Conservation (phyloP, 2,888 invertebrate genomes). For the Platycnemis pennipes region DNA sequence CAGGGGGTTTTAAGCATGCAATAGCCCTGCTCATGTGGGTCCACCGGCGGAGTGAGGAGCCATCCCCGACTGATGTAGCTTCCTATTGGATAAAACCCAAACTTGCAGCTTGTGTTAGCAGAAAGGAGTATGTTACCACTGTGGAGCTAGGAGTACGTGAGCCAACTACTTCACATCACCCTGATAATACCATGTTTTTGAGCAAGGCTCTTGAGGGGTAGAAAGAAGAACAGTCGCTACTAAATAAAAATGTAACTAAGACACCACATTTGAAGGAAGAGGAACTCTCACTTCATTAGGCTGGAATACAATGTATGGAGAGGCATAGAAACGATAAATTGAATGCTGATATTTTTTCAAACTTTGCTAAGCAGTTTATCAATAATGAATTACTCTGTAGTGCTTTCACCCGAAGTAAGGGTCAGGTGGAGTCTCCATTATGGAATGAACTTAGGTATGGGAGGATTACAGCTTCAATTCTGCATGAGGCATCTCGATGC, state of each 20-base stretch:
- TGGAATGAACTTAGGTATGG: background rate
- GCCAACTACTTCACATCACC: background rate
- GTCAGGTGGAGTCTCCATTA: background rate
- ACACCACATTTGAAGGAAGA: background rate
- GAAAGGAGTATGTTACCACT: too few relatives aligned
- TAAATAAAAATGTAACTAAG: background rate
- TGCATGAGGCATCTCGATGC: background rate
- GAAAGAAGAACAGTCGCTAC: background rate
- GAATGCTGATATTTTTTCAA: background rate
- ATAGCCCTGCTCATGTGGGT: background rate
- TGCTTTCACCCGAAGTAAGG: background rate
- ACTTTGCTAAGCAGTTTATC: background rate
- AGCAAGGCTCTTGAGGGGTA: background rate
- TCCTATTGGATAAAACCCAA: background rate
- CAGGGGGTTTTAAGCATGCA: too few relatives aligned
- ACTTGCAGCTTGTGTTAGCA: background rate
- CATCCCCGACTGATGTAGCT: constrained; percentile 3
- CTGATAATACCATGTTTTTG: background rate
- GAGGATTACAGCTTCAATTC: background rate
- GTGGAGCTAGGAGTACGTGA: background rate
- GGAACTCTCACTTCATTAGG: background rate
- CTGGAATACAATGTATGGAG: background rate
- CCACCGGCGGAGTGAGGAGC: background rate
- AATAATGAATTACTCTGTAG: background rate
- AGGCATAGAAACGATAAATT: background rate